Evolutionary conservation across 1,140 invertebrate genomes (phyloP).

Genomic region (Lasaia peninsularis): DNA sequence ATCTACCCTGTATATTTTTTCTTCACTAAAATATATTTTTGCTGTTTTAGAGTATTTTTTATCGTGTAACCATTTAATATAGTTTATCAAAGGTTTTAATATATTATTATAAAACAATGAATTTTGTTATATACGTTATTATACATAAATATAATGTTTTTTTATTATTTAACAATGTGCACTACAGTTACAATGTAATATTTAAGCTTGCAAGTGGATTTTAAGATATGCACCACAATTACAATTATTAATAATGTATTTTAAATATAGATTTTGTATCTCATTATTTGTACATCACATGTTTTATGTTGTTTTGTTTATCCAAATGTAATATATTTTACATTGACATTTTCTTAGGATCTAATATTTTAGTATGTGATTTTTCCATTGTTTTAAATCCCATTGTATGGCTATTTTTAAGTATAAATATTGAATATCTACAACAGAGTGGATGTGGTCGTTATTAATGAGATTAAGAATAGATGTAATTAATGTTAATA

Average conservation of each 20-base stretch:
- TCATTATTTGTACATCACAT: background rate
- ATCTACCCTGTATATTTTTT: no score
- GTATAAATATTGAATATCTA: background rate
- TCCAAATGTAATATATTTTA: background rate
- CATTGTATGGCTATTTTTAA: background rate
- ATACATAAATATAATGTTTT: background rate
- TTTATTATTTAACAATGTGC: background rate
- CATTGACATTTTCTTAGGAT: background rate
- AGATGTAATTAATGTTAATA: background rate
- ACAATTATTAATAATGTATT: background rate
- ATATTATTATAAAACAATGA: background rate
- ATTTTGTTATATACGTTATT: background rate
- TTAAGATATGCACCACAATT: no score
- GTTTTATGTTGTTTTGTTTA: background rate
- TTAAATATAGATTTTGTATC: slow-evolving; percentile 8
- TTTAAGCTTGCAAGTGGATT: background rate
- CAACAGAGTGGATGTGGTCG: background rate
- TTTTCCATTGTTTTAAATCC: background rate
- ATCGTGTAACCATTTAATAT: background rate
- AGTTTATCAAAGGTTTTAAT: background rate
- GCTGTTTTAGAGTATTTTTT: background rate
- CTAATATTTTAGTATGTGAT: background rate
- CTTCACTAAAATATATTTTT: no score
- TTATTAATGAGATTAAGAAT: background rate
- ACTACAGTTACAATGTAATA: background rate